Base-by-base conservation (phyloP, 2,888 invertebrate species). In the Aphodius granarius region DNA sequence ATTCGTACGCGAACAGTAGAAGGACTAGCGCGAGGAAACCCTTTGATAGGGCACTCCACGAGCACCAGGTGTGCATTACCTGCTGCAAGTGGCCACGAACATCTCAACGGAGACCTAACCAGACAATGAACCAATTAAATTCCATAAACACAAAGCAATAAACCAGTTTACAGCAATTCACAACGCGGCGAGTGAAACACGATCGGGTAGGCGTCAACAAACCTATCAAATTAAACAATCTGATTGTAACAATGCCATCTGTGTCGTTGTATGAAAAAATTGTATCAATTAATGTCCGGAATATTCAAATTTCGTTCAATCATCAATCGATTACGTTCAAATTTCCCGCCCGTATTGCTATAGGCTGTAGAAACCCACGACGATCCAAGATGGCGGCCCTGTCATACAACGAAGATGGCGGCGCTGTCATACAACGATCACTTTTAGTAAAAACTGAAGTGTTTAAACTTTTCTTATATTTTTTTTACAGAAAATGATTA, bases 1-100 rank as follows among this genome's bases (percentile, higher is more conserved):
- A 93, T 87, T 93, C 92, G 72, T 93, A 88, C n/a, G 90, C 90
- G 74, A 92, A 91, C 73, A 93, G 89, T 77, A 91, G 90, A 79
- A 93, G 86, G 83, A 93, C 91, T 81, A 92, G 86, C 81, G 88
- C 86, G 81, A 89, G 87, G 79, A 91, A 84, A 84, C 89, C 88
- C 87, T 90, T 91, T 86, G 89, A 90, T 81, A 90, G 87, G 87
- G 89, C 87, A 85, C 88, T 86, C 83, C 88, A 87, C 83, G 78
- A 74, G 78, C 88, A 87, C 86, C 88, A 88, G 84, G 68, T 20
- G 43, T 43, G 43, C 43, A 43, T 43, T 43, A 43, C 43, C 43
- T 43, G 43, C 43, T 43, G 43, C 43, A 43, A 43, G 43, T 43
- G 6, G 43, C 43, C 9, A 43, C 43, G 43, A 13, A 13, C 43